phyloP scores from a whole-genome alignment of 2,113 vertebrate species.

The Gnathonemus echidnorhynchus region DNA sequence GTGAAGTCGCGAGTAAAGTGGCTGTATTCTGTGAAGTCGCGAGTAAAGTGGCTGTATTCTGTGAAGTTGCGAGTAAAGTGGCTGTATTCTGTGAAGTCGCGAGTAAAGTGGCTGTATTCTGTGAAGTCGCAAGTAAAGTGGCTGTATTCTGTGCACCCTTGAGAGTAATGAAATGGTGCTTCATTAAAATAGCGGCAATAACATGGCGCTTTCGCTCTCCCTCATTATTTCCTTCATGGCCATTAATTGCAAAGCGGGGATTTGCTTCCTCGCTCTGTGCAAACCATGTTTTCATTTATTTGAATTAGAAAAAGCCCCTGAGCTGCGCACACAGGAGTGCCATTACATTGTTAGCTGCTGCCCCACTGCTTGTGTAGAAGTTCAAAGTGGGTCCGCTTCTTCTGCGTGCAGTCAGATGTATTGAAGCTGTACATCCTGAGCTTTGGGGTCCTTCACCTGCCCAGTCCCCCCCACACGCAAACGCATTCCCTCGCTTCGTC shows the following conservation, averaged over 20 bases:
- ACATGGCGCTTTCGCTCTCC: neutral
- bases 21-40: neutral
- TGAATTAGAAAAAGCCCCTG: neutral
- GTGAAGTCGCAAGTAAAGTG: neutral
- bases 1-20: neutral
- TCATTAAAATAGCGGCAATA: neutral
- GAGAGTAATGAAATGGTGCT: neutral
- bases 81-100: neutral
- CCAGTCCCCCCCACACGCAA: neutral
- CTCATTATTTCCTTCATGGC: neutral
- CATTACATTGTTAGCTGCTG: neutral
- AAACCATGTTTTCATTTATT: neutral
- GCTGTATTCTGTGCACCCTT: neutral
- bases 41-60: neutral
- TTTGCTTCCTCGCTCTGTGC: neutral
- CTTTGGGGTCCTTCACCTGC: too few species aligned
- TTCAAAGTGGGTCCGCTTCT: neutral
- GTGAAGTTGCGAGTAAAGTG: neutral
- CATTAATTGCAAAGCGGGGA: neutral
- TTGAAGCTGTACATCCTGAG: neutral
- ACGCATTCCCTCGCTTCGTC: neutral
- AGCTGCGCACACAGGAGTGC: neutral
- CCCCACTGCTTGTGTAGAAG: neutral
- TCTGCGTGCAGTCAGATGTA: neutral
- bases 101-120: neutral